Percentiles rank a stretch among this genome's conserved stretches.
Evolutionary conservation across 2,797 vertebrate species (phyloP).

Genomic region (Microctenopoma stevenorrisi): DNA sequence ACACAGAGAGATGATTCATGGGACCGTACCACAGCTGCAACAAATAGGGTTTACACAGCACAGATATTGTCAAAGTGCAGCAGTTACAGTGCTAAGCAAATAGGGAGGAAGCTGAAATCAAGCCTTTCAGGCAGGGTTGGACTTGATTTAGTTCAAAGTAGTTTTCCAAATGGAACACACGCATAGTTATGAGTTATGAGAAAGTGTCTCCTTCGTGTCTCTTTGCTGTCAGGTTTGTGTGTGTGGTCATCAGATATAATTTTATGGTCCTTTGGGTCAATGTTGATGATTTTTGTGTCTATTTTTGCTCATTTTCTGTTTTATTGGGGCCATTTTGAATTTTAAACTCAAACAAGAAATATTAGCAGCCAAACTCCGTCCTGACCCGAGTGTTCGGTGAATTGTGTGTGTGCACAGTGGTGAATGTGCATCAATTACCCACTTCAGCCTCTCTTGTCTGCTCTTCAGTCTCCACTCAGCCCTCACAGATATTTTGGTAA

Average conservation of each 20-base stretch:
- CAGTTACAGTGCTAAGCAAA: neutral
- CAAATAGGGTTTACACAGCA: neutral
- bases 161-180: too few relatives aligned
- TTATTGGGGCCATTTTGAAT: too few relatives aligned
- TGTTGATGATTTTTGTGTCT: too few relatives aligned
- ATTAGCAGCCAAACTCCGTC: constrained; percentile 8
- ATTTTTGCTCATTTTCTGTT: too few relatives aligned
- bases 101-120: neutral
- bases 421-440: constrained; percentile 27
- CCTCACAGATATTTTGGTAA: constrained; percentile 34
- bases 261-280: too few relatives aligned
- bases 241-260: too few relatives aligned
- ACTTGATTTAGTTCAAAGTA: too few relatives aligned
- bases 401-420: neutral
- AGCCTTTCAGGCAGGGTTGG: too few relatives aligned
- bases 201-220: too few relatives aligned
- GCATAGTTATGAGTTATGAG: too few relatives aligned
- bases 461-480: constrained; percentile 17
- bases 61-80: neutral
- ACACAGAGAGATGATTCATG: constrained; percentile 7
- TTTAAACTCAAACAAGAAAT: too few relatives aligned
- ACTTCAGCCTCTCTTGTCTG: constrained; percentile 42
- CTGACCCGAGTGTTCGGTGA: constrained; percentile 7
- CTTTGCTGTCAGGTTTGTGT: too few relatives aligned
- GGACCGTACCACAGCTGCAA: constrained; percentile 4